Conservation (phyloP, 2,113 vertebrate genomes). For the Esox niger region DNA sequence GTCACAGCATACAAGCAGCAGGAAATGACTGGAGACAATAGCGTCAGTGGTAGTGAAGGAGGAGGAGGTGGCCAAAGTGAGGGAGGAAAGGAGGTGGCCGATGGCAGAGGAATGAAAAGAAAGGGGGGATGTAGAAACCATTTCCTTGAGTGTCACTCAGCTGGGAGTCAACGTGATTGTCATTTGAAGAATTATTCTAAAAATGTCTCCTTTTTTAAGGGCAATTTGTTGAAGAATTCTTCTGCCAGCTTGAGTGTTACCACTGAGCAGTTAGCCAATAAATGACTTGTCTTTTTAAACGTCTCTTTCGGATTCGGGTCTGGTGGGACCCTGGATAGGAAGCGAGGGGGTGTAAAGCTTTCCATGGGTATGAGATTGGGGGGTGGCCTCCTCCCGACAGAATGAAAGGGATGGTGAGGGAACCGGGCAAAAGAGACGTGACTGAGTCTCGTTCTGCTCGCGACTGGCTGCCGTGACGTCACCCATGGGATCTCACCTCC, state of each 20-base stretch:
- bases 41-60: neutral
- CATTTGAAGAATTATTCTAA: neutral
- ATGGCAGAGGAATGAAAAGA: no score
- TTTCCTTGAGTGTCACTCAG: neutral
- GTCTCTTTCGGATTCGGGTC: neutral
- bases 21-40: no score
- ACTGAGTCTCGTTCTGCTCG: neutral
- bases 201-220: neutral
- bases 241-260: neutral
- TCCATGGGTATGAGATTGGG: no score
- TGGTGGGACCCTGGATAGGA: neutral
- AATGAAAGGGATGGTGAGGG: neutral
- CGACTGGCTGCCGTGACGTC: no score
- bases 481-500: no score
- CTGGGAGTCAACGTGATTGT: neutral
- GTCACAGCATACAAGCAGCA: slow-evolving; percentile 3
- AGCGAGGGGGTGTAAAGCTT: no score
- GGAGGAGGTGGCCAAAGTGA: neutral
- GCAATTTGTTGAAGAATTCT: slow-evolving; percentile 1
- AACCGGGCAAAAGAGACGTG: no score
- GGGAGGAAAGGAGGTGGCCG: neutral
- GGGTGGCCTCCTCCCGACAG: neutral
- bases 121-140: neutral
- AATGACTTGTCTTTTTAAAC: slow-evolving; percentile 7
- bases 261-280: neutral